Percentiles rank a stretch among this genome's conserved stretches.
Conservation (phyloP, 2,888 invertebrate genomes). For the Drosophila parthenogenetica region DNA sequence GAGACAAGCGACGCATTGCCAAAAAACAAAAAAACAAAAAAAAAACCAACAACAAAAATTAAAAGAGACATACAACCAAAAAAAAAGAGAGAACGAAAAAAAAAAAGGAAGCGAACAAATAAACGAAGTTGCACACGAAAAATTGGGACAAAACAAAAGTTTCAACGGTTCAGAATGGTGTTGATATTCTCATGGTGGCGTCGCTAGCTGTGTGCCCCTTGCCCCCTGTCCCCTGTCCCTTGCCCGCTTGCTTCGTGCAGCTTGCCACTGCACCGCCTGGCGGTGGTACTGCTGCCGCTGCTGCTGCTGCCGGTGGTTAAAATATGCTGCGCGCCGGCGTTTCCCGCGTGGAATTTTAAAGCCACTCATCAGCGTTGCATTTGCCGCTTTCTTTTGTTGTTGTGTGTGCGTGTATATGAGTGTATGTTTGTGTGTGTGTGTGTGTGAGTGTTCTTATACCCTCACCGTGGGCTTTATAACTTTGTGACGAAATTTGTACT, state of each 20-base stretch:
- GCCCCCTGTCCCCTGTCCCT: not conserved
- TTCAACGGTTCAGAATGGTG: conserved; percentile 65
- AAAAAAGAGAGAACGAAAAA: not conserved
- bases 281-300: conserved; percentile 27
- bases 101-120: conserved; percentile 38
- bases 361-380: conserved; percentile 73
- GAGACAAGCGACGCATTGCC: conserved; percentile 55
- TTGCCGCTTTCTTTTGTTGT: conserved; percentile 66
- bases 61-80: not conserved
- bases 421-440: not conserved
- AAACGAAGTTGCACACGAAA: conserved; percentile 59
- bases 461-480: not conserved
- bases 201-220: conserved; percentile 11
- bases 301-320: conserved; percentile 62
- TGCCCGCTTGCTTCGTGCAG: not conserved
- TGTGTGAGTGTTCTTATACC: not conserved
- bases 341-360: conserved; percentile 71
- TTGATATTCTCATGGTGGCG: conserved; percentile 74
- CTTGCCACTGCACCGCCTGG: conserved; percentile 8
- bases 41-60: conserved; percentile 5
- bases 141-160: conserved; percentile 79
- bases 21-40: conserved; percentile 44
- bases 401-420: not conserved
- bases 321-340: conserved; percentile 69
- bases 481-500: too few species aligned